These are phyloP conservation scores for Oceanodroma leucorhoa DNA, from an alignment of 2,797 vertebrate genomes.

Conservation along the genomic window DNA sequence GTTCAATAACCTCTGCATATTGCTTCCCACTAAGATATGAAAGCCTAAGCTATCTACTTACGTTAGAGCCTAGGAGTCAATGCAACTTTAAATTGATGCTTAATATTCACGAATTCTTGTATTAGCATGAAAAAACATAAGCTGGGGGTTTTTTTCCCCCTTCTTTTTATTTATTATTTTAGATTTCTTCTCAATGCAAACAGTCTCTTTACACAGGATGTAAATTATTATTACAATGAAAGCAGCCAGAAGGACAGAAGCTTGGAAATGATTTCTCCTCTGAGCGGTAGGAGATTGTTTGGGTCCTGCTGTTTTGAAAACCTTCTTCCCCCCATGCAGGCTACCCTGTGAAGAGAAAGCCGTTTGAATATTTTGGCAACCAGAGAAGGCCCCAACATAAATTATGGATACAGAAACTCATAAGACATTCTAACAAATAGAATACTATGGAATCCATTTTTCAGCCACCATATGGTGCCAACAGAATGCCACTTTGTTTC, in stretches of 20 bases:
- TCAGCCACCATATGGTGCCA: slow-evolving; percentile 77
- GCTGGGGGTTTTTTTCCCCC: fast-evolving
- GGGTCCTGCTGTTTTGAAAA: slow-evolving; percentile 80
- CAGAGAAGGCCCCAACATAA: slow-evolving; percentile 74
- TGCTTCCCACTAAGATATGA: slow-evolving; percentile 31
- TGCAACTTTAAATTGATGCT: slow-evolving; percentile 59
- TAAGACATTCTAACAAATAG: slow-evolving; percentile 78
- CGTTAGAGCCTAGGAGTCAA: slow-evolving; percentile 14
- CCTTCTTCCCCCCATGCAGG: slow-evolving; percentile 69
- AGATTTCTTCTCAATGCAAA: slow-evolving; percentile 64
- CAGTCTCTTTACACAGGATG: slow-evolving; percentile 65
- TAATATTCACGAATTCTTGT: slow-evolving; percentile 63
- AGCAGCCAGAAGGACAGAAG: slow-evolving; percentile 78
- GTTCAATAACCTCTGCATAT: slow-evolving; percentile 29
- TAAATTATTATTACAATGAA: slow-evolving; percentile 76
- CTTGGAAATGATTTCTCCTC: slow-evolving; percentile 77
- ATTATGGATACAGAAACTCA: slow-evolving; percentile 76
- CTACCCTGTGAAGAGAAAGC: slow-evolving; percentile 74
- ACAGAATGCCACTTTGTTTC: slow-evolving; percentile 80
- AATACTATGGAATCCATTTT: slow-evolving; percentile 73
- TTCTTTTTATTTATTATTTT: slow-evolving; percentile 46
- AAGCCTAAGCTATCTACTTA: slow-evolving; percentile 39
- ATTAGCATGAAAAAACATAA: slow-evolving; percentile 69
- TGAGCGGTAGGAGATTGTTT: slow-evolving; percentile 76
- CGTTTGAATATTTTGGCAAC: slow-evolving; percentile 80